Conservation (phyloP, 2,113 vertebrate genomes). For the Gymnorhina tibicen region DNA sequence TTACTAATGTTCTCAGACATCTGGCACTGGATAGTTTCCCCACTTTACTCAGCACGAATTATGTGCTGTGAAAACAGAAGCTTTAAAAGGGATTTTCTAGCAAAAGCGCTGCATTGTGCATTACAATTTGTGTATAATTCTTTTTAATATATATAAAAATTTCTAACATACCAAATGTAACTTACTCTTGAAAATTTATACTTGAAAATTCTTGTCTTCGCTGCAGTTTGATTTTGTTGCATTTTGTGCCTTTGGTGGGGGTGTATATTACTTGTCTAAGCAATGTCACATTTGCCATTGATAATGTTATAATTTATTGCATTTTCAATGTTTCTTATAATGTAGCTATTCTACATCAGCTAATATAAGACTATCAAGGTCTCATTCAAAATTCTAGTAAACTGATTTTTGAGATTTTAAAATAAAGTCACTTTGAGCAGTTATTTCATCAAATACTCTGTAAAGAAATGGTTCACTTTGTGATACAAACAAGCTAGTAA, state of each 20-base stretch:
- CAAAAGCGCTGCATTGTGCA: not conserved
- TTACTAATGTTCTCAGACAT: not conserved
- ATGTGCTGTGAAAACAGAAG: not conserved
- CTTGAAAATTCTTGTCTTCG: not conserved
- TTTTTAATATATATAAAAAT: not conserved
- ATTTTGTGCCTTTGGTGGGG: not conserved
- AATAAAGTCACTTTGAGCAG: constrained; percentile 3
- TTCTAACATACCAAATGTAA: not conserved
- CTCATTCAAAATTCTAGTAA: not conserved
- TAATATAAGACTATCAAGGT: not conserved
- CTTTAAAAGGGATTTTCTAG: not conserved
- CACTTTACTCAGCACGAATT: not conserved
- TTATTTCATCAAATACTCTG: not conserved
- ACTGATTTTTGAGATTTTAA: not conserved
- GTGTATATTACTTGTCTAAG: not conserved
- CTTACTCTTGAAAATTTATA: not conserved
- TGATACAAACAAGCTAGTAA: not conserved
- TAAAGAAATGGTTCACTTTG: not conserved
- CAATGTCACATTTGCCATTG: not conserved
- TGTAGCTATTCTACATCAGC: not conserved
- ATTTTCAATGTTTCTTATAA: not conserved
- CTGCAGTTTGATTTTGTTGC: not conserved
- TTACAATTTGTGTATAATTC: not conserved
- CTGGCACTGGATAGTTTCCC: not conserved
- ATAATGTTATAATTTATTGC: not conserved